A percentile compares a stretch with the other conserved stretches of the same genome.
Conservation (phyloP, 2,888 invertebrate species). For the Zhuqinia jingwanae region DNA sequence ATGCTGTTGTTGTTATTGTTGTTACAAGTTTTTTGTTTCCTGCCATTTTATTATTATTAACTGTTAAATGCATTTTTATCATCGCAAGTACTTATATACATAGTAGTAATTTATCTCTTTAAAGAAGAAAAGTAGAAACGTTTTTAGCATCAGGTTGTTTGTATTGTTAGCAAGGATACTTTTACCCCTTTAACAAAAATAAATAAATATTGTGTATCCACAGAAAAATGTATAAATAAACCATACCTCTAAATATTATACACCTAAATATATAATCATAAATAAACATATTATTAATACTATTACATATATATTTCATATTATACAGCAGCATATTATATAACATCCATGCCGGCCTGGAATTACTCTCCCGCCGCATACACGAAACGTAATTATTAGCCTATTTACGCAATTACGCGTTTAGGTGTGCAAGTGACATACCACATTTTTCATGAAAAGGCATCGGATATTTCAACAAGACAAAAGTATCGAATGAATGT, state of each 20-base stretch:
- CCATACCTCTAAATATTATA: constrained; percentile 14
- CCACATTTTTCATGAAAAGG: no score
- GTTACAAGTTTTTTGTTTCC: constrained; percentile 16
- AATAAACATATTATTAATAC: not conserved
- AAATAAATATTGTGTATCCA: constrained; percentile 20
- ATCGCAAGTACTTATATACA: constrained; percentile 37
- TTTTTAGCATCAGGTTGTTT: constrained; percentile 15
- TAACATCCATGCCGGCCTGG: no score
- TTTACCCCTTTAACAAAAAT: constrained; percentile 4
- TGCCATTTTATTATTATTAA: constrained; percentile 48
- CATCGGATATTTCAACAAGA: not conserved
- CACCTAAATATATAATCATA: constrained; percentile 1
- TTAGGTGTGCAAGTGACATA: no score
- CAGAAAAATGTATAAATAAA: constrained; percentile 33
- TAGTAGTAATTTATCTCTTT: constrained; percentile 5
- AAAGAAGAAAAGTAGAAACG: no score
- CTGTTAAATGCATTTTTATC: constrained; percentile 46
- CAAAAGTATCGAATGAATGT: not conserved
- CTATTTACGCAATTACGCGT: not conserved
- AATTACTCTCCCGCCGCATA: no score
- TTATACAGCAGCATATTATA: constrained; percentile 2
- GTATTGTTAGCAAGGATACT: constrained; percentile 35
- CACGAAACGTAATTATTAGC: not conserved
- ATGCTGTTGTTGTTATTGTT: constrained; percentile 31
- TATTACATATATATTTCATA: not conserved